Base-by-base conservation (phyloP, 2,113 vertebrate species). In the Plotosus lineatus region DNA sequence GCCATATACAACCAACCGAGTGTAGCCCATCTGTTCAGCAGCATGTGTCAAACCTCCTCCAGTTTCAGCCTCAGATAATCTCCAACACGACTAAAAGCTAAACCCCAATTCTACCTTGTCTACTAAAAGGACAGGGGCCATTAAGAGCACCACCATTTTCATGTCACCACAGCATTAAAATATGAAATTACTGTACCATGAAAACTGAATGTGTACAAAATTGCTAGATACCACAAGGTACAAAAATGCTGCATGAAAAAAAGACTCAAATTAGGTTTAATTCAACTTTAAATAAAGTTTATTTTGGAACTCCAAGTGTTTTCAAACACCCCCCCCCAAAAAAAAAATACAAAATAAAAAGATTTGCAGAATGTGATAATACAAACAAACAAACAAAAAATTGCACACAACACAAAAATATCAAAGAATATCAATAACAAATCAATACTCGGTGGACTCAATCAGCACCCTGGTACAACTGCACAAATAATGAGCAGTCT, bases 371-470 rank as follows among this genome's bases (percentile, higher is more conserved):
- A 92, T 87, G 87, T 87, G n/a, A n/a, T n/a, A n/a, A n/a, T n/a
- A n/a, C n/a, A n/a, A n/a, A n/a, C n/a, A 75, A 88, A 89, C 88
- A 87, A 90, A 91, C 88, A 88, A 23, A 92, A 90, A 90, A 88
- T 84, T 38, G 79, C 36, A 33, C 56, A 80, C 68, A 89, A 89
- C 79, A 82, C 12, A 90, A 75, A 90, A 87, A 89, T 53, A 88
- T 65, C 36, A 56, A 4, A 42, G 12, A 42, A 55, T 19, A 36
- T 71, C 31, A 26, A 38, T 6, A 80, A 75, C 58, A 0, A 55
- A 69, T 71, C 21, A 72, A 80, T 33, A 76, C 11, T 11, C 33
- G 77, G 61, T 82, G 61, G 73, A 50, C 80, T 76, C 40, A 46
- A 56, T 82, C 56, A 68, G 80, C 80, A 82, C 80, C 55, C 58